These are phyloP conservation scores for Arenicola marina DNA, from an alignment of 2,888 invertebrate genomes.

Conservation along the genomic window DNA sequence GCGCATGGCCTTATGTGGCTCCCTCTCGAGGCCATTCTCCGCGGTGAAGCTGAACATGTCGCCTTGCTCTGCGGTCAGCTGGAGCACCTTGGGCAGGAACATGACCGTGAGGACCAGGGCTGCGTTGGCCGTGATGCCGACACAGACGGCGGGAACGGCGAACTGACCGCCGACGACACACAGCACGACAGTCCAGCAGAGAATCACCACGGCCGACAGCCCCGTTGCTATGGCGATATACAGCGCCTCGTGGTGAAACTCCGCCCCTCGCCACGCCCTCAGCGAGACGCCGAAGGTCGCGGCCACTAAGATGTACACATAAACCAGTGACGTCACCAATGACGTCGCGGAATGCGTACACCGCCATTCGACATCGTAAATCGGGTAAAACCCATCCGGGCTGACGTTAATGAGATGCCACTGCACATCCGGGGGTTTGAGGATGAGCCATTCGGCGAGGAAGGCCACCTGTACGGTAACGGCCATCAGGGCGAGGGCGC, in stretches of 20 bases:
- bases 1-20: too few relatives aligned
- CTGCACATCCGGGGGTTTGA: constrained; percentile 8
- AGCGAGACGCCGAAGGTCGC: constrained; percentile 1
- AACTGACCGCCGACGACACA: not conserved
- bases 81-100: constrained; percentile 10
- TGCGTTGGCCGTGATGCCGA: constrained; percentile 12
- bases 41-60: too few relatives aligned
- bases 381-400: constrained; percentile 4
- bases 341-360: constrained; percentile 7
- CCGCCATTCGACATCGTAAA: constrained; percentile 8
- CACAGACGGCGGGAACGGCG: constrained; percentile 9
- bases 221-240: not conserved
- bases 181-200: constrained; percentile 8
- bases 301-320: constrained; percentile 8
- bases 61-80: constrained; percentile 8
- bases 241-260: constrained; percentile 13
- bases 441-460: constrained; percentile 11
- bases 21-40: too few relatives aligned
- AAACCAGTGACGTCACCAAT: constrained; percentile 8
- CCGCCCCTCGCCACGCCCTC: constrained; percentile 1
- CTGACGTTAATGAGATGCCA: too few relatives aligned
- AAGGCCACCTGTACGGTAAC: constrained; percentile 7
- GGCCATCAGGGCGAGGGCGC: constrained; percentile 4
- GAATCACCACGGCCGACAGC: not conserved
- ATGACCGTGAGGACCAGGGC: constrained; percentile 3